Percentiles rank a stretch among this genome's conserved stretches.
These are phyloP conservation scores for Rhinolophus ferrumequinum DNA, from an alignment of 2,113 vertebrate species.

Conservation along the genomic window DNA sequence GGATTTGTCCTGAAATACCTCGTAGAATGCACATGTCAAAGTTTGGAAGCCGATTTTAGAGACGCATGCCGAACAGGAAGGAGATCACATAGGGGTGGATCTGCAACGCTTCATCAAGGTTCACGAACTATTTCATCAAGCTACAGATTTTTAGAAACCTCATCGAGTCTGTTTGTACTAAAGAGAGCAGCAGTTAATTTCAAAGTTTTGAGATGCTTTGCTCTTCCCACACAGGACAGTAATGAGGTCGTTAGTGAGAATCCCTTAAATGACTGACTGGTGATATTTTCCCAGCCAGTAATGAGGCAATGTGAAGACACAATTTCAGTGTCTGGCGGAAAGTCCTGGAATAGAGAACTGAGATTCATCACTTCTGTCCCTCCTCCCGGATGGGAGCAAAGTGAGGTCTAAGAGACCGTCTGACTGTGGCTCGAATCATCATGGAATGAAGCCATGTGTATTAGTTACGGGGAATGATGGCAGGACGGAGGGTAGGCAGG, in stretches of 20 bases:
- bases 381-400: slow-evolving; percentile 16
- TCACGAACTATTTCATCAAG: background rate
- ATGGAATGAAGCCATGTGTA: background rate
- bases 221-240: background rate
- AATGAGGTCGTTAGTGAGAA: slow-evolving; percentile 37
- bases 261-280: slow-evolving; percentile 32
- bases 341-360: background rate
- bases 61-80: background rate
- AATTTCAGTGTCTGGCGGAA: background rate
- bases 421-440: background rate
- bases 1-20: background rate
- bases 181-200: slow-evolving; percentile 51
- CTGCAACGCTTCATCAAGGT: background rate
- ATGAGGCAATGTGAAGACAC: slow-evolving; percentile 18
- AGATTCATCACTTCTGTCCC: slow-evolving; percentile 27
- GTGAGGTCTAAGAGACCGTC: slow-evolving; percentile 33
- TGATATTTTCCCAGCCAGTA: slow-evolving; percentile 19
- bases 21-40: background rate
- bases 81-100: background rate
- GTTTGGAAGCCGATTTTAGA: background rate
- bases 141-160: background rate
- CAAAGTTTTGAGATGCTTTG: background rate
- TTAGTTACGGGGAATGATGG: background rate
- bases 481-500: background rate
- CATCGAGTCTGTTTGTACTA: slow-evolving; percentile 63